phyloP scores from a whole-genome alignment of 2,113 vertebrate genomes.

The Canis aureus region DNA sequence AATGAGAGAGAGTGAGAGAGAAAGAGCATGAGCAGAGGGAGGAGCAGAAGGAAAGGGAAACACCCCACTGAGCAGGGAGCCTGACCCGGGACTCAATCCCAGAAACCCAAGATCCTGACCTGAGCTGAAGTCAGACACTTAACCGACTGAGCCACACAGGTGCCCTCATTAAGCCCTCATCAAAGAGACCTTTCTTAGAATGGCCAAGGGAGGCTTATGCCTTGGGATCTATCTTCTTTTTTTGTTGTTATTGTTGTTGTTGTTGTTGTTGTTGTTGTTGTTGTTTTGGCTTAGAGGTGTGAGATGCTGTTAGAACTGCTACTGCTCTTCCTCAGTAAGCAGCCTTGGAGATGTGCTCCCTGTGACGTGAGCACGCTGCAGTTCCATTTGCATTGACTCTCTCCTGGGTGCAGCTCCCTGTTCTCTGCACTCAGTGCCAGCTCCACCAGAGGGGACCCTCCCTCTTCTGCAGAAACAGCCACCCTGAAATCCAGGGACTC shows the following conservation, averaged over 20 bases:
- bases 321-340: constrained; percentile 43
- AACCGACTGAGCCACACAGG: neutral
- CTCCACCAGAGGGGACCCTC: no score
- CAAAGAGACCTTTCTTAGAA: neutral
- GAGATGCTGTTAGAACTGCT: constrained; percentile 70
- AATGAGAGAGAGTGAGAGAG: neutral
- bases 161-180: constrained; percentile 1
- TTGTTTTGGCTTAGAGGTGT: neutral
- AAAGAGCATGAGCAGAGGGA: neutral
- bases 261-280: neutral
- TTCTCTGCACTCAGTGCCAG: neutral
- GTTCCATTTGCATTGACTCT: rapidly evolving
- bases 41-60: neutral
- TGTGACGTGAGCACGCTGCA: rapidly evolving
- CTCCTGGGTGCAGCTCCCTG: rapidly evolving
- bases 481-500: neutral
- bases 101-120: neutral
- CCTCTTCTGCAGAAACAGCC: neutral
- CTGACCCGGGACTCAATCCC: neutral
- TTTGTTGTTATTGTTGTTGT: neutral
- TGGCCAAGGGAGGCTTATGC: neutral
- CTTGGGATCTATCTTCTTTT: constrained; percentile 7
- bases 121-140: neutral
- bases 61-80: neutral
- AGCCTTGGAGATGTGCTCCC: neutral